phyloP scores from a whole-genome alignment of 2,888 invertebrate species.

The Antheraea yamamai region DNA sequence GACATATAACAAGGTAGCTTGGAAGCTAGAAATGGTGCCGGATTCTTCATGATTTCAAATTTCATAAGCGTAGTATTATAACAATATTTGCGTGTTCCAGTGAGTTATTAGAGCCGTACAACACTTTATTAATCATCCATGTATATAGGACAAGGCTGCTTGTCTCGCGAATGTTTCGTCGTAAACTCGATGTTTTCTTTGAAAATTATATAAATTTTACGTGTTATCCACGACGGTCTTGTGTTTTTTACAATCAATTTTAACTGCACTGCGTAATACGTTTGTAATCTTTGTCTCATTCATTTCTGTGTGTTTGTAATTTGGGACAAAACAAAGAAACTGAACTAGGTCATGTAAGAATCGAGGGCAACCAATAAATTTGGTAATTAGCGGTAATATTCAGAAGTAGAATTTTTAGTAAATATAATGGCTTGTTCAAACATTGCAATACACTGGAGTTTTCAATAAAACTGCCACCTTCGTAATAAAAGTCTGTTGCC shows the following conservation, averaged over 20 bases:
- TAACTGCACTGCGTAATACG: background rate
- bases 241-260: background rate
- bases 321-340: no score
- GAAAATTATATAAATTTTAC: slow-evolving; percentile 5
- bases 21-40: background rate
- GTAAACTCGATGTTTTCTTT: slow-evolving; percentile 8
- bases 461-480: no score
- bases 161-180: slow-evolving; percentile 8
- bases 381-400: no score
- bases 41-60: background rate
- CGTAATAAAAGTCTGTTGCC: no score
- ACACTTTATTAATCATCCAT: slow-evolving; percentile 1
- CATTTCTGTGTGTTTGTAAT: no score
- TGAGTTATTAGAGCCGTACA: background rate
- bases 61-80: background rate
- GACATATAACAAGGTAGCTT: background rate
- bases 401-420: no score
- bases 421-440: no score
- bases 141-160: slow-evolving; percentile 2
- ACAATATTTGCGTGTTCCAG: slow-evolving; percentile 7
- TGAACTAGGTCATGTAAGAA: no score
- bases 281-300: background rate
- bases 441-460: no score
- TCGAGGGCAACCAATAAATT: no score
- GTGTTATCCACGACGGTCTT: background rate